Evolutionary conservation across 2,888 invertebrate genomes (phyloP).

Genomic region (Adelognathus sp.): DNA sequence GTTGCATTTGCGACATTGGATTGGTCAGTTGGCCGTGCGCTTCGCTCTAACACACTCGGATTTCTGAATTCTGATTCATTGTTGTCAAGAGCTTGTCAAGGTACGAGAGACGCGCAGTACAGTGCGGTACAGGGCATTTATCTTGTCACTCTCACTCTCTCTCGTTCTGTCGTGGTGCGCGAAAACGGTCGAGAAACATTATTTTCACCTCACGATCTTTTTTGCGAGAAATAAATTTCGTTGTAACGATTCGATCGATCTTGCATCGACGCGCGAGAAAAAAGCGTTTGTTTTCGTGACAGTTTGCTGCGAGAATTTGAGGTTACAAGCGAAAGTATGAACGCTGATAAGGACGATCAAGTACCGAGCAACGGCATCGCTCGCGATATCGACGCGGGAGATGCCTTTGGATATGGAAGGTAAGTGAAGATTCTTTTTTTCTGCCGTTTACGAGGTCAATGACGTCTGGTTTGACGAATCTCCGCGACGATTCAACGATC

Average conservation of each 20-base stretch:
- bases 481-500: slow-evolving; percentile 8
- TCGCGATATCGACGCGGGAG: slow-evolving; percentile 68
- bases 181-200: background rate
- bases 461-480: background rate
- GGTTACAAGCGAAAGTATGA: slow-evolving; percentile 42
- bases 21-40: background rate
- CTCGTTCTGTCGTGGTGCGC: background rate
- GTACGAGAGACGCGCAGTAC: background rate
- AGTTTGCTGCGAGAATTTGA: background rate
- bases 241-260: background rate
- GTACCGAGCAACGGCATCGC: slow-evolving; percentile 15
- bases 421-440: slow-evolving; percentile 58
- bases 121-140: background rate
- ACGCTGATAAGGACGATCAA: slow-evolving; percentile 35
- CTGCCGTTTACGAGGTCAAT: slow-evolving; percentile 32
- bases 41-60: no score
- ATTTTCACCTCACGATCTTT: background rate
- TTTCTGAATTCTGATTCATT: background rate
- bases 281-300: background rate
- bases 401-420: slow-evolving; percentile 78
- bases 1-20: background rate
- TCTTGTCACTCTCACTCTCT: slow-evolving; percentile 13
- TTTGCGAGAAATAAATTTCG: background rate
- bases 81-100: slow-evolving; percentile 11
- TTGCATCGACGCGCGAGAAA: background rate